These are phyloP conservation scores for Calliphora vicina DNA, from an alignment of 1,140 invertebrate genomes.

Conservation along the genomic window DNA sequence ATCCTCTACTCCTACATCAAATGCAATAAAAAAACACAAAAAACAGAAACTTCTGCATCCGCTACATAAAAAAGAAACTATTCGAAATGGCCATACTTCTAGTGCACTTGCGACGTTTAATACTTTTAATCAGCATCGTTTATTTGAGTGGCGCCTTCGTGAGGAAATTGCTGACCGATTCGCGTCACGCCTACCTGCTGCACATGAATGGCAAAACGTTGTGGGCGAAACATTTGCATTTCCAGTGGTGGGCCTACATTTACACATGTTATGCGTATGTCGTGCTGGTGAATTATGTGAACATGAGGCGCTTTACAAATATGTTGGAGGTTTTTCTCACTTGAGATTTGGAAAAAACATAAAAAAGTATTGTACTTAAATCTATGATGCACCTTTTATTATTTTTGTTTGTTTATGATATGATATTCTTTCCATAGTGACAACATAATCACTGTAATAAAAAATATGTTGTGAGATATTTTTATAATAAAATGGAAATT, in stretches of 20 bases:
- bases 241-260: slow-evolving; percentile 62
- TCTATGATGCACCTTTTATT: too few species aligned
- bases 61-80: neutral
- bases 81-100: slow-evolving; percentile 53
- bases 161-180: slow-evolving; percentile 50
- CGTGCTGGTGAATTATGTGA: slow-evolving; percentile 54
- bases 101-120: slow-evolving; percentile 57
- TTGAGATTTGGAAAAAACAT: slow-evolving; percentile 3
- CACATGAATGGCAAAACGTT: slow-evolving; percentile 43
- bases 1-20: neutral
- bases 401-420: neutral
- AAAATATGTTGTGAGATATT: too few species aligned
- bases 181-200: slow-evolving; percentile 47
- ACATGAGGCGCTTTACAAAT: slow-evolving; percentile 51
- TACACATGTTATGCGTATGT: slow-evolving; percentile 54
- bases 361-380: too few species aligned
- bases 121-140: slow-evolving; percentile 56
- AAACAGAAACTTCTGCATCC: neutral
- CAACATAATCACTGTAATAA: too few species aligned
- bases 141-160: slow-evolving; percentile 53
- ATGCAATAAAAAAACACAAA: too few species aligned
- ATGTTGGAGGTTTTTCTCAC: slow-evolving; percentile 51
- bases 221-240: slow-evolving; percentile 51
- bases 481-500: too few species aligned
- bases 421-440: neutral